Evolutionary conservation across 2,888 invertebrate species (phyloP).

Genomic region (Acleris cristana): DNA sequence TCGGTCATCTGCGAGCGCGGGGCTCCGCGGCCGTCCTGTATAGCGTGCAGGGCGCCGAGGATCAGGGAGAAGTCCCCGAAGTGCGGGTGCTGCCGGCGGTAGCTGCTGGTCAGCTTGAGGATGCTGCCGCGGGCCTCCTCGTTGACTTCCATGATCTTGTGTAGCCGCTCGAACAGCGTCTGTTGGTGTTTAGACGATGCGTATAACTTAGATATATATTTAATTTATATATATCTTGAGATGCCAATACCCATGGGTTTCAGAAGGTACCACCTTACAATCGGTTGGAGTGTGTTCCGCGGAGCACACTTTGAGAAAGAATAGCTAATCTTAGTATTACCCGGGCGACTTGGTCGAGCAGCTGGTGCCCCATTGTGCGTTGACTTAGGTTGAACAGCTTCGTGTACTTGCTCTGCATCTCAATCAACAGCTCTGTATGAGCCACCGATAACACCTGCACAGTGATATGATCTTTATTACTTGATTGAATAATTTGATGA

Average conservation of each 20-base stretch:
- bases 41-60: slow-evolving; percentile 50
- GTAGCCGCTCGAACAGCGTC: slow-evolving; percentile 56
- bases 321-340: slow-evolving; percentile 40
- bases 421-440: slow-evolving; percentile 51
- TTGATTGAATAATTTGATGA: no score
- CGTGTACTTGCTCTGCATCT: slow-evolving; percentile 57
- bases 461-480: no score
- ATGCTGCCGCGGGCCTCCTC: slow-evolving; percentile 36
- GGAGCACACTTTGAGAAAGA: no score
- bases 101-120: slow-evolving; percentile 50
- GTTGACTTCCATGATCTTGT: slow-evolving; percentile 43
- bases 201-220: background rate
- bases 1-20: slow-evolving; percentile 53
- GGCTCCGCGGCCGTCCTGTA: slow-evolving; percentile 53
- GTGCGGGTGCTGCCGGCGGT: slow-evolving; percentile 63
- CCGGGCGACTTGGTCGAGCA: slow-evolving; percentile 50
- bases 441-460: slow-evolving; percentile 45
- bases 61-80: slow-evolving; percentile 66
- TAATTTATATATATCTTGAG: no score
- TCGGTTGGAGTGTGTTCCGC: no score
- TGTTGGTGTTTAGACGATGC: slow-evolving; percentile 39
- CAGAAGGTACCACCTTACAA: no score
- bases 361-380: slow-evolving; percentile 46
- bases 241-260: no score
- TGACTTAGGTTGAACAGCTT: slow-evolving; percentile 51